Evolutionary conservation across 2,797 vertebrate genomes (phyloP), one percentile per base, ranked within the genome.

Genomic region (Enteromius thamalakanensis): DNA sequence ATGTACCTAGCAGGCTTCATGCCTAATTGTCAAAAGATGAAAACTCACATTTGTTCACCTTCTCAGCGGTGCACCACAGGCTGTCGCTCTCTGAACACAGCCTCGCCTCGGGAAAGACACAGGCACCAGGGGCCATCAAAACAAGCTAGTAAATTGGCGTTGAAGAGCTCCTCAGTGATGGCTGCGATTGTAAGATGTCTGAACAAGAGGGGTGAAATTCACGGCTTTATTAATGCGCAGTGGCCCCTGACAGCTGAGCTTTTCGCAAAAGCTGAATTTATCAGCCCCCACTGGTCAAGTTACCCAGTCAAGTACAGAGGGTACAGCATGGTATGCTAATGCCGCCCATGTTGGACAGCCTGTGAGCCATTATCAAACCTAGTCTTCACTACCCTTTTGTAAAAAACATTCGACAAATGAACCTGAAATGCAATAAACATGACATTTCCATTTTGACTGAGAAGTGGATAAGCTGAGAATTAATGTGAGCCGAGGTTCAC

Each of bases 61-160:
- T 79, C 81, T 81, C 62, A n/a, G 49, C 12, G 67, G 49, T 60
- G 64, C 62, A 64, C 49, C 47, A 68, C 78, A 60, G 79, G 68
- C 75, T 65, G 34, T 40, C 10, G 11, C 8, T 76, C 83, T 77
- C 40, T 42, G 37, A 78, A 58, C 78, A 64, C 11, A 1, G n/a
- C 7, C 68, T 51, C 21, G 76, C 88, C 75, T 15, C 89, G 84
- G 91, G 90, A 87, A 87, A 89, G 51, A 91, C 92, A 91, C 85
- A 79, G 87, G 91, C 90, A 91, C 91, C 80, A 45, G 76, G 68
- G 58, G 75, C 82, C 58, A 89, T 92, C 92, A 91, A 93, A 95
- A 94, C 94, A 92, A 91, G 93, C 93, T 94, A 93, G 93, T 94
- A 95, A 95, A 95, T 95, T 95, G 94, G 91, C 90, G 84, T 92